Base-by-base conservation (phyloP, 2,797 vertebrate genomes). In the Sebastolobus altivelis region DNA sequence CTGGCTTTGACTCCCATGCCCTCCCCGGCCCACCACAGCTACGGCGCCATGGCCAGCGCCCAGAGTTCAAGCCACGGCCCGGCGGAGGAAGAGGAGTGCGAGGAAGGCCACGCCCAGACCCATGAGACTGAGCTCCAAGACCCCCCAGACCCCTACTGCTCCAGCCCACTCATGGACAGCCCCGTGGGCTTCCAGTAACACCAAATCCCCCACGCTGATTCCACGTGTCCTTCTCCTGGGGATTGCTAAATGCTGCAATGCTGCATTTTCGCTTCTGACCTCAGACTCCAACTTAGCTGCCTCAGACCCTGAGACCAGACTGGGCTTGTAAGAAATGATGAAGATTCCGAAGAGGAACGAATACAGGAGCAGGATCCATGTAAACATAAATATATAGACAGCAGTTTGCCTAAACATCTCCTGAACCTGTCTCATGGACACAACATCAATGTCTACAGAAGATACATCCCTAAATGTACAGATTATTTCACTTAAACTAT, bases 1-100 rank as follows among this genome's bases (percentile, higher is more conserved):
- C 92, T 99, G 91, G 96, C 95, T 84, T 94, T 99, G 91, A 98
- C 97, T 0, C 98, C 98, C 0, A 97, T 97, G 40, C 97, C 97
- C 43, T 99, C 98, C 69, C 98, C 98, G 0, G 97, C 97, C 2
- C 97, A 97, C 93, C 97, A 98, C 85, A 96, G 96, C 83, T 99
- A 99, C 0, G 99, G 98, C 37, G 95, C 98, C 81, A 97, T 99
- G 95, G 96, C 95, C 84, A 97, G 95, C 82, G 95, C 96, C 72
- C 94, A 95, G 62, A 96, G 97, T 86, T 95, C 96, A 16, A 94
- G 82, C 0, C 95, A 93, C 37, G 87, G 90, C 0, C 93, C 93
- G 0, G 93, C 83, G 6, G 93, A 90, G 43, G 92, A 79, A 58
- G 92, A 88, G 0, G 95, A 94, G 38, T 94, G 94, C 2, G 96